Evolutionary conservation across 2,113 vertebrate genomes (phyloP).

Genomic region (Phoenicopterus ruber): DNA sequence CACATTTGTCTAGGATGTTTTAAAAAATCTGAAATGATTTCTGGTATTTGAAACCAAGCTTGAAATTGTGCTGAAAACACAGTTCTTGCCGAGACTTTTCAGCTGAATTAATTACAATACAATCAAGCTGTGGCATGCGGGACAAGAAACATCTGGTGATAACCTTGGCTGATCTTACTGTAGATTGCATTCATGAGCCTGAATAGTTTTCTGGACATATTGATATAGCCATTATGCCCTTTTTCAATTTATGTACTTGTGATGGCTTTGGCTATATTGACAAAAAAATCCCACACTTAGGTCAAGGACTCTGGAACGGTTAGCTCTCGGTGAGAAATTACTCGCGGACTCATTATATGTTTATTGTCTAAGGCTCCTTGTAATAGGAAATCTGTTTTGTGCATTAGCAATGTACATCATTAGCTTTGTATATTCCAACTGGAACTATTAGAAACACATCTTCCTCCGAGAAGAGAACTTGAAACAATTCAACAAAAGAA

Average conservation of each 20-base stretch:
- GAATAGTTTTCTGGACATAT: conserved; percentile 1
- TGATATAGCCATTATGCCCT: neutral
- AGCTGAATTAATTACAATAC: conserved; percentile 51
- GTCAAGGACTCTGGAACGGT: conserved; percentile 6
- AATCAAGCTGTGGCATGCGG: conserved; percentile 31
- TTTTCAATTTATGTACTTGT: neutral
- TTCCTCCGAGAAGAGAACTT: neutral
- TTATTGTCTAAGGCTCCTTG: conserved; percentile 20
- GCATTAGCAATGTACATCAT: conserved; percentile 37
- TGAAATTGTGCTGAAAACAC: conserved; percentile 54
- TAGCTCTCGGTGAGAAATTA: conserved; percentile 30
- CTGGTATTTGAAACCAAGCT: conserved; percentile 42
- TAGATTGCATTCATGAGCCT: conserved; percentile 21
- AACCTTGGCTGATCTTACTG: conserved; percentile 47
- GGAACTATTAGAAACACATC: conserved; percentile 9
- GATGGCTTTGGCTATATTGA: conserved; percentile 9
- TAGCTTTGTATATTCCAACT: conserved; percentile 21
- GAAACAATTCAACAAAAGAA: conserved; percentile 25
- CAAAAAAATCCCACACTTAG: neutral
- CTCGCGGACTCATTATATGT: conserved; percentile 14
- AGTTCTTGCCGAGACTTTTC: conserved; percentile 14
- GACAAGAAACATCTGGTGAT: conserved; percentile 50
- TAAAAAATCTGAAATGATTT: conserved; percentile 17
- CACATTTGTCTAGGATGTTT: neutral
- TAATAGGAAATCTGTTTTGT: conserved; percentile 24